A percentile compares a stretch with the other conserved stretches of the same genome.
phyloP scores from a whole-genome alignment of 2,797 vertebrate species.

The Cyclura pinguis region DNA sequence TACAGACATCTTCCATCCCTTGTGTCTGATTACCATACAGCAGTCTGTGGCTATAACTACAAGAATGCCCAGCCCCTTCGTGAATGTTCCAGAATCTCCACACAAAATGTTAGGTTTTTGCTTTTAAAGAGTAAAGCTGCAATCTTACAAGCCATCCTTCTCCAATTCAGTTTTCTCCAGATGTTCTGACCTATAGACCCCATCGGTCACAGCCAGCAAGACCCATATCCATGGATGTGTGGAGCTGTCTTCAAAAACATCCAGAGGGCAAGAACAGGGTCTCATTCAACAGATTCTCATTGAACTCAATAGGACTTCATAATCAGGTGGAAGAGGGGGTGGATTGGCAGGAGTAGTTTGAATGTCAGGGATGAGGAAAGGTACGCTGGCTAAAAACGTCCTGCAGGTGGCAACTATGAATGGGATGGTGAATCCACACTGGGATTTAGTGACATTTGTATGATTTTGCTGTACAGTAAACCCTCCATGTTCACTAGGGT shows the following conservation, averaged over 20 bases:
- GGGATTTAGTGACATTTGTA: too few relatives aligned
- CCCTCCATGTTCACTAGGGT: too few relatives aligned
- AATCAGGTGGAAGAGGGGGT: too few relatives aligned
- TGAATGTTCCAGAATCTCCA: neutral
- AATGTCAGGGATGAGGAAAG: neutral
- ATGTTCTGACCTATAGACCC: neutral
- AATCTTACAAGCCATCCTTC: neutral
- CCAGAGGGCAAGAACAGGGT: too few relatives aligned
- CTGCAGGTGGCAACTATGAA: too few relatives aligned
- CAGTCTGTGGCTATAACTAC: too few relatives aligned
- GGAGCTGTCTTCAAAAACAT: neutral
- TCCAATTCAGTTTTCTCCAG: neutral
- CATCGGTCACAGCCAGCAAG: neutral
- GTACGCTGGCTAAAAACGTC: too few relatives aligned
- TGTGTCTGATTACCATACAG: neutral
- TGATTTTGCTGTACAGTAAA: too few relatives aligned
- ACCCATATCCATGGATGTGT: neutral
- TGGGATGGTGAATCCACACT: too few relatives aligned
- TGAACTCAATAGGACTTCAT: too few relatives aligned
- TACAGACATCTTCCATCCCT: neutral
- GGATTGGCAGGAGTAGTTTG: neutral
- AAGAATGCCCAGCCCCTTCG: neutral
- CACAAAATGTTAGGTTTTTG: neutral
- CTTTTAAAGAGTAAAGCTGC: neutral
- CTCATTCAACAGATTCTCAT: too few relatives aligned